Evolutionary conservation across 92 coral and sea anemone genomes (phyloP).

Genomic region (Chrysogorgia sp.): DNA sequence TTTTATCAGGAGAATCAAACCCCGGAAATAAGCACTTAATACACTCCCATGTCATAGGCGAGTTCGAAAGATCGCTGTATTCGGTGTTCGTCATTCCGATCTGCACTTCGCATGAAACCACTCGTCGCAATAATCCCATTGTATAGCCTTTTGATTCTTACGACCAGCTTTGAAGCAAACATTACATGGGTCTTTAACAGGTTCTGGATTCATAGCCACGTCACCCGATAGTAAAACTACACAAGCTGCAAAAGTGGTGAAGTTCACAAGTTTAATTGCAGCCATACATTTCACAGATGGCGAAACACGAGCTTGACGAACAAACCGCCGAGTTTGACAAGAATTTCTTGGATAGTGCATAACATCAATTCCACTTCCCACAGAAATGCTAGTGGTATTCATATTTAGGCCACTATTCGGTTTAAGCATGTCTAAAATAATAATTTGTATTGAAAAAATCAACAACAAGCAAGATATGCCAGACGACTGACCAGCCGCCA

Average conservation of each 20-base stretch:
- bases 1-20: slow-evolving; percentile 40
- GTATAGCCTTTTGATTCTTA: slow-evolving; percentile 2
- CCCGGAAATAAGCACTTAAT: slow-evolving; percentile 51
- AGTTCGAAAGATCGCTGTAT: too few species aligned
- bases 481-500: too few species aligned
- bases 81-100: too few species aligned
- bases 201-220: slow-evolving; percentile 1
- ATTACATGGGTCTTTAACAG: slow-evolving; percentile 17
- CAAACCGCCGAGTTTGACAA: neutral
- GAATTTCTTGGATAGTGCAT: neutral
- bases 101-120: slow-evolving; percentile 72
- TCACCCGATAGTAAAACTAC: slow-evolving; percentile 1
- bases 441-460: too few species aligned
- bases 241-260: slow-evolving; percentile 45
- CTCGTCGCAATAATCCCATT: slow-evolving; percentile 50
- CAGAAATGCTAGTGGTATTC: too few species aligned
- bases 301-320: slow-evolving; percentile 49
- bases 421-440: too few species aligned
- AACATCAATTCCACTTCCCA: too few species aligned
- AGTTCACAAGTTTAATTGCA: slow-evolving; percentile 46
- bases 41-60: too few species aligned
- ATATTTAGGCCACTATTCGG: too few species aligned
- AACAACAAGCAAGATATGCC: too few species aligned
- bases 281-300: slow-evolving; percentile 48
- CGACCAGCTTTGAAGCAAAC: neutral